Percentiles rank a stretch among this genome's conserved stretches.
phyloP scores from a whole-genome alignment of 2,113 vertebrate species.

The Rhabdomys dilectus region DNA sequence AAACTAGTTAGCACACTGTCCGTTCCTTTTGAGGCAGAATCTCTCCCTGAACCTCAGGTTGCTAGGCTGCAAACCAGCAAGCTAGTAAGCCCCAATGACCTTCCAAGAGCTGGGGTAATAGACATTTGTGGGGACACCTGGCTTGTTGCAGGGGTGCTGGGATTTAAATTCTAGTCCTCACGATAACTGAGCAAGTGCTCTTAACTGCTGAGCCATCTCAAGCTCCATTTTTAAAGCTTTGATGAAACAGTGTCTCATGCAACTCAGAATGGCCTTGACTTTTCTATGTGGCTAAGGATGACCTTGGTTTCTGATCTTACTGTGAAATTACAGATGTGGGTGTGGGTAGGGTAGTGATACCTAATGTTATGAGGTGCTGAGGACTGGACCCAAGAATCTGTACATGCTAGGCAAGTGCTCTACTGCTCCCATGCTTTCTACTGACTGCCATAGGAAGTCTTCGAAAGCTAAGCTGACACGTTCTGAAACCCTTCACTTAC shows the following conservation, averaged over 20 bases:
- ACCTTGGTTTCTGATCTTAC: background rate
- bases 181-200: no score
- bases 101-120: background rate
- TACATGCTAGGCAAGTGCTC: background rate
- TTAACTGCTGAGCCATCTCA: background rate
- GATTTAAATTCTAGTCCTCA: background rate
- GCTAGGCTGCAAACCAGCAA: background rate
- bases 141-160: background rate
- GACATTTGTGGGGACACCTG: background rate
- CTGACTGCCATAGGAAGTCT: background rate
- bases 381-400: background rate
- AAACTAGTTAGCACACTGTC: background rate
- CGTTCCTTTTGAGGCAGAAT: background rate
- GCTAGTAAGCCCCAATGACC: background rate
- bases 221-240: background rate
- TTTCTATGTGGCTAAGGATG: background rate
- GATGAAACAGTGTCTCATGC: background rate
- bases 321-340: background rate
- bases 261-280: no score
- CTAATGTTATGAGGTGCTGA: background rate
- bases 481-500: background rate
- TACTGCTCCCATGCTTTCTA: background rate
- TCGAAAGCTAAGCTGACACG: constrained; percentile 1
- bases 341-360: no score
- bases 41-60: background rate